Base-by-base conservation (phyloP, 2,797 vertebrate species). In the Crenichthys baileyi region DNA sequence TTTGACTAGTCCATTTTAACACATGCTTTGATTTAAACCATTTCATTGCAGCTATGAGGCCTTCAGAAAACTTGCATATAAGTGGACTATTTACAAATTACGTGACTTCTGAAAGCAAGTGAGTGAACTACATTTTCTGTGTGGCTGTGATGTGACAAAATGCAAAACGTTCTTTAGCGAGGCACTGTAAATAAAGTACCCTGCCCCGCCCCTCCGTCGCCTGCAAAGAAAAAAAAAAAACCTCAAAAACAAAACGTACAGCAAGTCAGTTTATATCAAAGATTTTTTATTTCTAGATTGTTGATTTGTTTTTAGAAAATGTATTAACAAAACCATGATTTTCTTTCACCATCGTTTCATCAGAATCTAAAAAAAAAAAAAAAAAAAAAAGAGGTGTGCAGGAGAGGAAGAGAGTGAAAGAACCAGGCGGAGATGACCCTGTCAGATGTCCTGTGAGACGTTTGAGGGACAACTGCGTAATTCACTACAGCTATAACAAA, bases 281-380 rank as follows among this genome's bases (percentile, higher is more conserved):
- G 80, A 83, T 89, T 94, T 36, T 68, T 95, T 92, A 91, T 94
- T 95, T 72, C 65, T 87, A 87, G 41, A 83, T 86, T 87, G 87
- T 87, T 81, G 7, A 68, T 77, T 85, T 83, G 71, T 88, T 92
- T 92, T 93, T 93, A 94, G 87, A 94, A 95, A 96, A 95, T 81
- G 87, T 80, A 91, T 93, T 92, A 91, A 93, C 90, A 94, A 95
- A 95, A 95, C 84, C 46, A 72, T 53, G 79, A 89, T 84, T 86
- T 89, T 84, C 76, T 86, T 61, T 13, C 36, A 55, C 83, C 78
- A 82, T 79, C 86, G 84, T 93, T 90, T 87, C 89, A 87, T 88
- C 83, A 87, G 88, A 87, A 86, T 87, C 83, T 92, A 93, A 86
- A 94, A 94, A 94, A 67, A 65, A 56, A 58, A 11, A 58, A n/a